Conservation (phyloP, 2,113 vertebrate genomes). For the Glareola pratincola region DNA sequence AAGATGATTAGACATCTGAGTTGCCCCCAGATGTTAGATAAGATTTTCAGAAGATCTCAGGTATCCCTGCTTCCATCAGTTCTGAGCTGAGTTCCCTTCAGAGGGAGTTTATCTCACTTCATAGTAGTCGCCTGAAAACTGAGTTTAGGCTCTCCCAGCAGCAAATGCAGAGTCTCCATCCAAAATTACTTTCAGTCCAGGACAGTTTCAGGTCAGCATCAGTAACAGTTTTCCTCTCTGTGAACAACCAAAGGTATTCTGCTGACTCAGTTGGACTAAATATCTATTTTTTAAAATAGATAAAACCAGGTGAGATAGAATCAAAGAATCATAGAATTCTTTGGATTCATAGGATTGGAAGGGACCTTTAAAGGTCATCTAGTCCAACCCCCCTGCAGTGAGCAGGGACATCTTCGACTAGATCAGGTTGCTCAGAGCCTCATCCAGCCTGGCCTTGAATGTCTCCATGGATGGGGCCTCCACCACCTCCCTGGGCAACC, state of each 20-base stretch:
- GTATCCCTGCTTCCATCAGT: background rate
- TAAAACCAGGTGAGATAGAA: background rate
- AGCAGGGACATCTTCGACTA: too few relatives aligned
- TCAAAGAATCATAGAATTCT: too few relatives aligned
- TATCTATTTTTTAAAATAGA: background rate
- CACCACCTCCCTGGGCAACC: too few relatives aligned
- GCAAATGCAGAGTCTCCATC: background rate
- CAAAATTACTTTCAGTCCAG: background rate
- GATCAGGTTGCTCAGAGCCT: too few relatives aligned
- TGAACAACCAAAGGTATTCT: background rate
- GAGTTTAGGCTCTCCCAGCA: background rate
- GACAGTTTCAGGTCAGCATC: background rate
- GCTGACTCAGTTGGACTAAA: background rate
- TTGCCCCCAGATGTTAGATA: background rate
- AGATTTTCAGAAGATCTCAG: background rate
- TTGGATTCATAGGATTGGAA: too few relatives aligned
- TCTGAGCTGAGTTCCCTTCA: background rate
- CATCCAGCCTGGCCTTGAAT: too few relatives aligned
- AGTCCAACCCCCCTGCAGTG: too few relatives aligned
- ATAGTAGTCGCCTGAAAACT: background rate
- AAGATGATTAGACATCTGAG: background rate
- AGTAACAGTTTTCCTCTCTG: background rate
- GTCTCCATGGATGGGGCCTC: too few relatives aligned
- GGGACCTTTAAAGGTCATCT: too few relatives aligned
- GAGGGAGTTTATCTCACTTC: background rate